Conservation (phyloP, 1,140 invertebrate genomes). For the Hydropsyche tenuis region DNA sequence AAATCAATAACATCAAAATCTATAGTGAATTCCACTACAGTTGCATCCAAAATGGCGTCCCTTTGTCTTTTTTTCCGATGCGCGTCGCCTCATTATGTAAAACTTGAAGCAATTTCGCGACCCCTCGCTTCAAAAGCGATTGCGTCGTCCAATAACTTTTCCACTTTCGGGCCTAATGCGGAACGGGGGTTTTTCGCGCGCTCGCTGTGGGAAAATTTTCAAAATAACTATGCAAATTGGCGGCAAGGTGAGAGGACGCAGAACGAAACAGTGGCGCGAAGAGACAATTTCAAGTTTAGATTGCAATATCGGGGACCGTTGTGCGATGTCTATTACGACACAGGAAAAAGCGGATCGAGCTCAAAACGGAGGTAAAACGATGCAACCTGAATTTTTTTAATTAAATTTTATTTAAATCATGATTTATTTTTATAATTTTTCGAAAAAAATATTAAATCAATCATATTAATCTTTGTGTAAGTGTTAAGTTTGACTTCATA, state of each 20-base stretch:
- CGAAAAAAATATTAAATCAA: too few relatives aligned
- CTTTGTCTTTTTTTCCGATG: slow-evolving; percentile 15
- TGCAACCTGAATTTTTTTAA: slow-evolving; percentile 21
- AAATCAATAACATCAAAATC: too few relatives aligned
- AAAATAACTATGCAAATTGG: slow-evolving; percentile 50
- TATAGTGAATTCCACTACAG: too few relatives aligned
- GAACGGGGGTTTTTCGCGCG: slow-evolving; percentile 32
- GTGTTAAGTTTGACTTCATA: too few relatives aligned
- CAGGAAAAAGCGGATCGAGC: background rate
- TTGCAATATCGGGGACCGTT: slow-evolving; percentile 48
- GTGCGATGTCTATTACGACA: slow-evolving; percentile 30
- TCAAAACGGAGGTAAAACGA: background rate
- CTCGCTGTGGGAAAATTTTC: slow-evolving; percentile 45
- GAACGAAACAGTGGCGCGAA: slow-evolving; percentile 30
- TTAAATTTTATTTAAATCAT: too few relatives aligned
- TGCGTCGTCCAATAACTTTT: slow-evolving; percentile 48
- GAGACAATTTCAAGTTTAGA: slow-evolving; percentile 51
- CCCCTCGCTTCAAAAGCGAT: slow-evolving; percentile 43
- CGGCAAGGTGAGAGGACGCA: slow-evolving; percentile 30
- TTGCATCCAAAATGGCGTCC: background rate
- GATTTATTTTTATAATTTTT: too few relatives aligned
- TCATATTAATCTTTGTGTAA: too few relatives aligned
- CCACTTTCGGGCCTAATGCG: slow-evolving; percentile 46
- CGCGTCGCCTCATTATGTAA: slow-evolving; percentile 31
- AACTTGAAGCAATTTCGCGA: slow-evolving; percentile 39